Evolutionary conservation across 1,140 invertebrate genomes (phyloP).

Genomic region (Bombus balteatus): DNA sequence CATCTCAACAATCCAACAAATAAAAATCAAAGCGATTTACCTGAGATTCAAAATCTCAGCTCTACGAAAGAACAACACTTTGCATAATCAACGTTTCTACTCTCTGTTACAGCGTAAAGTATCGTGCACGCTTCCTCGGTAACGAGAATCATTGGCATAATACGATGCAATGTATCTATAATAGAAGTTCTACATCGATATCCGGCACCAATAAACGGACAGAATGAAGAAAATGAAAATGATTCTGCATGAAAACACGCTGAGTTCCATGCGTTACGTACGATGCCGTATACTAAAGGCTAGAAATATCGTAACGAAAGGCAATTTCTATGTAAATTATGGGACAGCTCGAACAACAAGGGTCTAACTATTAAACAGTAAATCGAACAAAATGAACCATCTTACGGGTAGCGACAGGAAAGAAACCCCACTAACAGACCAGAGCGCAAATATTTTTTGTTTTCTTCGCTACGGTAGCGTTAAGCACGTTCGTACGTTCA

Average conservation of each 20-base stretch:
- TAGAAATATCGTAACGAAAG: conserved; percentile 12
- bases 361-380: neutral
- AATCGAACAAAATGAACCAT: conserved; percentile 24
- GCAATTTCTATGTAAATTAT: neutral
- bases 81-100: neutral
- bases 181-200: neutral
- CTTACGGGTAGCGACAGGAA: conserved; percentile 59
- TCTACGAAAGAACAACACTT: neutral
- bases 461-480: conserved; percentile 61
- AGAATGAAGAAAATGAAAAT: neutral
- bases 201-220: neutral
- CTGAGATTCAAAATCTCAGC: neutral
- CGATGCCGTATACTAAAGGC: conserved; percentile 8
- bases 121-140: conserved; percentile 30
- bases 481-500: conserved; percentile 63
- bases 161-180: conserved; percentile 7
- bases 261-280: neutral
- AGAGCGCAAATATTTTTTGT: conserved; percentile 40
- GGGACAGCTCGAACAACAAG: neutral
- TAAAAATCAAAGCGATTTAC: neutral
- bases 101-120: neutral
- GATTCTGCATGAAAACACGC: neutral
- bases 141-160: neutral
- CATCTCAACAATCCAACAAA: neutral
- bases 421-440: conserved; percentile 67